A percentile compares a stretch with the other conserved stretches of the same genome.
Evolutionary conservation across 2,888 invertebrate genomes (phyloP).

Genomic region (Sesia apiformis): DNA sequence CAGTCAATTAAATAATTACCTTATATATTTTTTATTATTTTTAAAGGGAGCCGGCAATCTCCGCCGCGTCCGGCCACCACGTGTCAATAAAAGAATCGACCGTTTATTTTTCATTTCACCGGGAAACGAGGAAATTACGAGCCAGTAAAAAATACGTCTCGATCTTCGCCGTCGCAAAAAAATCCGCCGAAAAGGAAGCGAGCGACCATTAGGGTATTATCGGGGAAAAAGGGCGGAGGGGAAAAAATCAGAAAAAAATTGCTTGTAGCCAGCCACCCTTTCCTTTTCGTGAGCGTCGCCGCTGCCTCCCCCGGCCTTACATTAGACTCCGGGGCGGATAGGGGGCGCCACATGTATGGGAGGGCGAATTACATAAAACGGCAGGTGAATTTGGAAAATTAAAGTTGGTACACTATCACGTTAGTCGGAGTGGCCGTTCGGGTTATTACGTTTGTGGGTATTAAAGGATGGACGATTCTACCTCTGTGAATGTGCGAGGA

Average conservation of each 20-base stretch:
- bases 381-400: conserved; percentile 72
- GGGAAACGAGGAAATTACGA: conserved; percentile 65
- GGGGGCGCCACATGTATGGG: conserved; percentile 52
- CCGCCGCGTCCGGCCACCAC: conserved; percentile 23
- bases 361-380: conserved; percentile 57
- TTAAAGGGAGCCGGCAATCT: neutral
- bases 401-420: conserved; percentile 48
- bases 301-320: conserved; percentile 47
- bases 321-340: conserved; percentile 47
- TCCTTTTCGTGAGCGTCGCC: conserved; percentile 68
- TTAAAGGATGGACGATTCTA: conserved; percentile 3
- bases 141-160: conserved; percentile 64
- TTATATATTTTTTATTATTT: neutral
- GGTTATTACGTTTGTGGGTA: conserved; percentile 13
- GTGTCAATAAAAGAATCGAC: conserved; percentile 41
- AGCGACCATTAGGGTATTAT: conserved; percentile 74
- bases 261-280: conserved; percentile 63
- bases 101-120: conserved; percentile 58
- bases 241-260: conserved; percentile 70
- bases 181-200: conserved; percentile 68
- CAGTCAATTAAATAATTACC: too few species aligned
- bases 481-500: too few species aligned
- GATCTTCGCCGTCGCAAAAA: conserved; percentile 51
- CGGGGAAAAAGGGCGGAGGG: conserved; percentile 58
- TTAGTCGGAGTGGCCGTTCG: conserved; percentile 22